A percentile compares a stretch with the other conserved stretches of the same genome.
These are phyloP conservation scores for Corbicula japonica DNA, from an alignment of 2,888 invertebrate genomes.

Conservation along the genomic window DNA sequence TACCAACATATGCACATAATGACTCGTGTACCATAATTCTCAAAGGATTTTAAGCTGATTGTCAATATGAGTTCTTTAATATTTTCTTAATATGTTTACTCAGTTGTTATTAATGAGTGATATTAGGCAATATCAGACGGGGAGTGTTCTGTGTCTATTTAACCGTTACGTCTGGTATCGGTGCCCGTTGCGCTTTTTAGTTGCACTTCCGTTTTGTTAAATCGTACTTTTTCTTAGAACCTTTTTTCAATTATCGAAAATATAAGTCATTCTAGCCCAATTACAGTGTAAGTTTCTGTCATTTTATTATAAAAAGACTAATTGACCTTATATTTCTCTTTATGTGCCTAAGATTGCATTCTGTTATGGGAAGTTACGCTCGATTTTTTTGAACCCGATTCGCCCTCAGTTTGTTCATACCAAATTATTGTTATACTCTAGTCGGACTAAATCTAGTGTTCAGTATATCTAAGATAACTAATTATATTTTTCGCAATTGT, in stretches of 20 bases:
- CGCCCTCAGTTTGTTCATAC: conserved; percentile 1
- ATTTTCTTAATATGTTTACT: not conserved
- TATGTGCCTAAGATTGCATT: conserved; percentile 2
- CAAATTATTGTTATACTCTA: too few relatives aligned
- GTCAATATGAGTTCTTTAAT: conserved; percentile 2
- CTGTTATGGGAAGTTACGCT: conserved; percentile 2
- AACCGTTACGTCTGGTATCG: not conserved
- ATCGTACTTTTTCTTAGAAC: not conserved
- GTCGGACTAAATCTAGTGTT: not conserved
- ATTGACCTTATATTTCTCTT: not conserved
- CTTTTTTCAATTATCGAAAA: not conserved
- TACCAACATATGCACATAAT: conserved; percentile 8
- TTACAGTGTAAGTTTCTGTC: too few relatives aligned
- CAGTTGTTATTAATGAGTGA: conserved; percentile 13
- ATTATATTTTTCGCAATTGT: not conserved
- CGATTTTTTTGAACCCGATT: not conserved
- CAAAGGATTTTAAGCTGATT: not conserved
- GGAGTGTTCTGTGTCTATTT: conserved; percentile 26
- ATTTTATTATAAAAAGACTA: not conserved
- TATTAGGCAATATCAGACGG: conserved; percentile 28
- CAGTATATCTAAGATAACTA: not conserved
- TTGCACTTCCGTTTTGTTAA: too few relatives aligned
- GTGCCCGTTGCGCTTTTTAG: too few relatives aligned
- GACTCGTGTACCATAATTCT: conserved; percentile 9
- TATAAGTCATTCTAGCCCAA: not conserved